Evolutionary conservation across 2,888 invertebrate genomes (phyloP), one percentile per base, ranked within the genome.

Genomic region (Drosophila meridiana): DNA sequence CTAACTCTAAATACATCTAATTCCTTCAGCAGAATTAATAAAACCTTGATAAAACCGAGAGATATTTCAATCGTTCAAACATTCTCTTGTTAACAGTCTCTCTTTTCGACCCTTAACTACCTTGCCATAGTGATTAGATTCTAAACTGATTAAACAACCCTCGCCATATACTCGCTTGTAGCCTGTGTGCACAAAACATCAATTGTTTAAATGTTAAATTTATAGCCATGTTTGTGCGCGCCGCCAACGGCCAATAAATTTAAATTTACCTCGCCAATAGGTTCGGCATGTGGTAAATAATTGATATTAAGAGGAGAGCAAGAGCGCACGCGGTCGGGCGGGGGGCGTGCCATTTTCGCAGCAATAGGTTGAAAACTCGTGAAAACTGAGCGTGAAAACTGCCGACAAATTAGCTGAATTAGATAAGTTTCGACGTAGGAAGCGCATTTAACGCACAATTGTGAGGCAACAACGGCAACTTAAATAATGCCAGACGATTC

Each of bases 141-240:
- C 11, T 3, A 9, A 13, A 20, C 4, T n/a, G 9, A 8, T 50
- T 7, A 5, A 53, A 11, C 45, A 30, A 2, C 45, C 50, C 60
- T 45, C 45, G 60, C 11, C 5, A 50, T 57, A 36, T 26, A 9
- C 42, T 34, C 28, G 32, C 34, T 38, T 50, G 50, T 28, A 20
- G 1, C 28, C 26, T 20, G 28, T 55, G 61, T 32, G 38, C 28
- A 42, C 68, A 55, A 55, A 40, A 68, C 68, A 73, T 78, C 84
- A 82, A 89, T 89, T 85, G 89, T 80, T 89, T 73, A 76, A 75
- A 65, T 71, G 73, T 58, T 50, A 58, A 78, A 85, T 86, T 87
- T 89, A 86, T 86, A 47, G 82, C 69, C 74, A 76, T 86, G 89
- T 86, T 86, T 86, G 87, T 84, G 77, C 62, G 47, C 66, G 71